Percentiles rank a stretch among this genome's conserved stretches.
Evolutionary conservation across 2,113 vertebrate genomes (phyloP).

Genomic region (Pycnonotus jocosus): DNA sequence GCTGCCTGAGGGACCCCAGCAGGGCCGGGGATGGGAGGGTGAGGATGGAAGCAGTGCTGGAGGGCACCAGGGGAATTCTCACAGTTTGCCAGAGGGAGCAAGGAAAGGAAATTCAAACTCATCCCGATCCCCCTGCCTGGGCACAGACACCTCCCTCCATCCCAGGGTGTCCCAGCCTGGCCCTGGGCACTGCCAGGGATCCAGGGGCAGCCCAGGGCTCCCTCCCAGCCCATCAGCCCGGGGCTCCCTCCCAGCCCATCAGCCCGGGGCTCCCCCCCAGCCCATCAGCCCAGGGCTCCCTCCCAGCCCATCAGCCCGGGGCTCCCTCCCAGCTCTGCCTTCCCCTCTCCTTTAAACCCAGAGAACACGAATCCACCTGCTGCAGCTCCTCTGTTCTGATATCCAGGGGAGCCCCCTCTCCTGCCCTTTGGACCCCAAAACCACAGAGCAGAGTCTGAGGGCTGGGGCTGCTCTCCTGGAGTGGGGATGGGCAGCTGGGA

Average conservation of each 20-base stretch:
- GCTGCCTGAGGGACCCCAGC: not conserved
- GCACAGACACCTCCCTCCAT: not conserved
- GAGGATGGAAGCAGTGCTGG: not conserved
- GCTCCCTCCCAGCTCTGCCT: not conserved
- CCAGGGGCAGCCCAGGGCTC: not conserved
- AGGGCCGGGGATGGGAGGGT: rapidly evolving
- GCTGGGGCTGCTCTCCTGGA: not conserved
- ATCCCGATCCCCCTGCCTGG: not conserved
- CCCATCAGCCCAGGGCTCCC: not conserved
- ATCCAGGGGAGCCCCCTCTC: not conserved
- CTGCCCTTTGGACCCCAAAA: not conserved
- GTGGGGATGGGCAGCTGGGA: not conserved
- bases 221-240: not conserved
- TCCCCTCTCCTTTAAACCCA: not conserved
- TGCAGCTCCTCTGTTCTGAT: no score
- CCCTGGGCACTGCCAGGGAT: no score
- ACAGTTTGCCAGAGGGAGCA: not conserved
- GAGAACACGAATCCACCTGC: not conserved
- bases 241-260: not conserved
- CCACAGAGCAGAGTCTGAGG: not conserved
- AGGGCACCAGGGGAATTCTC: not conserved
- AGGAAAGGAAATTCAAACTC: no score
- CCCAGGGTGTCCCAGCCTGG: not conserved
- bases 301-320: not conserved
- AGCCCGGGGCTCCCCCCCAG: no score